Base-by-base conservation (phyloP, 1,140 invertebrate genomes). In the Gryon sp. region DNA sequence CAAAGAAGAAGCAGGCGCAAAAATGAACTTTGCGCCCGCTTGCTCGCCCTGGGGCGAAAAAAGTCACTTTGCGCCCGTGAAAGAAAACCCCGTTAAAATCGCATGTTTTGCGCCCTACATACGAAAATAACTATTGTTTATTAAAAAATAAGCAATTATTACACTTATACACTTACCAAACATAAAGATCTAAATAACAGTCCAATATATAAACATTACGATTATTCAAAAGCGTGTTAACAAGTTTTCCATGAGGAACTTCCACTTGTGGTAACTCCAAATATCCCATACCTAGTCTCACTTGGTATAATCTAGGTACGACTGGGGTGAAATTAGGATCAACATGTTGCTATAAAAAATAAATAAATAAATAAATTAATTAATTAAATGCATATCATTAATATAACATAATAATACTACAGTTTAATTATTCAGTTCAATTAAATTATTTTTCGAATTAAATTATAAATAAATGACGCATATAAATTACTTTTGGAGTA, bases 141-240 rank as follows among this genome's bases (percentile, higher is more conserved):
- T 40, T 3, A 40, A 28, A 22, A 48, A 41, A 41, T 41, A 38
- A n/a, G n/a, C n/a, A n/a, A n/a, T n/a, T n/a, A n/a, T n/a, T n/a
- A n/a, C n/a, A n/a, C n/a, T 18, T 48, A 16, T 15, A 26, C 70
- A 89, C 90, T 89, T 89, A 96, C 97, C 98, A 99, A 7, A 99
- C 96, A 90, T 98, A 99, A n/a, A 99, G 92, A 87, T 99, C 99
- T 22, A 95, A 90, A 81, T 94, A 95, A 83, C 97, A 98, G 86
- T 99, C 99, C 15, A 99, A 90, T 84, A 99, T 97, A 86, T 99
- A 99, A 1, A 99, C 98, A 89, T 97, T 96, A 83, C 97, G 95
- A 53, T 96, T 97, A 63, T 95, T 93, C 11, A 99, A 90, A 74
- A 98, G 88, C 1, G 92, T 90, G 76, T 95, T 92, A 52, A 92